A percentile compares a stretch with the other conserved stretches of the same genome.
Conservation (phyloP, 2,797 vertebrate genomes). For the Anableps anableps region DNA sequence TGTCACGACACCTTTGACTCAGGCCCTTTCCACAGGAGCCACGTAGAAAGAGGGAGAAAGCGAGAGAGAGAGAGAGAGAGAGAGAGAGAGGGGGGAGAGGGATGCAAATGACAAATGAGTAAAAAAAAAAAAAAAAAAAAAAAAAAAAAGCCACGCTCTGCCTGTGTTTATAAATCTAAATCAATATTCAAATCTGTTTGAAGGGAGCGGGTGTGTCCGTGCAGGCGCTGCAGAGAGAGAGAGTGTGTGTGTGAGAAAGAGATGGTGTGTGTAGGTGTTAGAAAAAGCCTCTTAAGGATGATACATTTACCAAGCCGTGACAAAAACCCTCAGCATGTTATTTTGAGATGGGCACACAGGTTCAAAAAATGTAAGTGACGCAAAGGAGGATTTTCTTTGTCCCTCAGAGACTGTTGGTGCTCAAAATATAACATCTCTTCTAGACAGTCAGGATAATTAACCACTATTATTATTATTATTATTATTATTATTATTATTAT, state of each 20-base stretch:
- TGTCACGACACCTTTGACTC: slow-evolving; percentile 73
- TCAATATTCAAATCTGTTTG: slow-evolving; percentile 98
- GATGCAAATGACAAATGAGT: slow-evolving; percentile 66
- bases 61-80: slow-evolving; percentile 9
- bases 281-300: slow-evolving; percentile 97
- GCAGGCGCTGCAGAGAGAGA: slow-evolving; percentile 41
- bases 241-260: slow-evolving; percentile 12
- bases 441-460: not conserved
- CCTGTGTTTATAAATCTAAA: slow-evolving; percentile 96
- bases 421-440: slow-evolving; percentile 23
- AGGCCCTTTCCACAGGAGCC: slow-evolving; percentile 58
- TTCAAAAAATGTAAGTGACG: slow-evolving; percentile 73
- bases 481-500: slow-evolving; percentile 3
- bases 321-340: slow-evolving; percentile 93
- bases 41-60: slow-evolving; percentile 7
- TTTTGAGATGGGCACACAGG: slow-evolving; percentile 83
- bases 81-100: slow-evolving; percentile 43
- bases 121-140: slow-evolving; percentile 81
- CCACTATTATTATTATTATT: slow-evolving; percentile 8
- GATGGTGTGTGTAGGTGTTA: slow-evolving; percentile 82
- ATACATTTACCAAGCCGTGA: slow-evolving; percentile 97
- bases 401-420: slow-evolving; percentile 25
- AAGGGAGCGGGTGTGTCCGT: slow-evolving; percentile 82
- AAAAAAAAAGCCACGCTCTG: slow-evolving; percentile 85
- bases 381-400: slow-evolving; percentile 53